Evolutionary conservation across 1,140 invertebrate species (phyloP).

Genomic region (Hydropsyche tenuis): DNA sequence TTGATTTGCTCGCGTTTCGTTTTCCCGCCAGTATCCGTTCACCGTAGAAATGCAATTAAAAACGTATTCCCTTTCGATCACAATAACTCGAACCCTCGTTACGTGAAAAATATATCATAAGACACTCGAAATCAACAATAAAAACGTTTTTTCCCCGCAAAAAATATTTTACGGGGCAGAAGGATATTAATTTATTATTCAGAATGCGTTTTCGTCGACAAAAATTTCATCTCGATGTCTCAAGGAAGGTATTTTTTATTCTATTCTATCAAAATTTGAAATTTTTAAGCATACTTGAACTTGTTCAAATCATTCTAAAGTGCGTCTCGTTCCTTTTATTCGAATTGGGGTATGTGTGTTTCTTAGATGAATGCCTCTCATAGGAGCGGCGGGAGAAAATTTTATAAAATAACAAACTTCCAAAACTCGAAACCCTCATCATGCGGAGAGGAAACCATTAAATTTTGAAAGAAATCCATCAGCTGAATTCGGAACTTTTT

Average conservation of each 20-base stretch:
- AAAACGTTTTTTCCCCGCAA: too few species aligned
- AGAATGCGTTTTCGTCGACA: too few species aligned
- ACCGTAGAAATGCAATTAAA: conserved; percentile 23
- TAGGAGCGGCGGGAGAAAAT: background rate
- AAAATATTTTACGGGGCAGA: too few species aligned
- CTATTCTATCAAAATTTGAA: too few species aligned
- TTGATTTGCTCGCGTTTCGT: conserved; percentile 15
- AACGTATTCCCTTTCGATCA: conserved; percentile 9
- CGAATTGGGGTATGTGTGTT: too few species aligned
- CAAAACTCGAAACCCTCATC: background rate
- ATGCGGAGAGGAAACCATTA: background rate
- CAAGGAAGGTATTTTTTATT: too few species aligned
- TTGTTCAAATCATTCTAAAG: too few species aligned
- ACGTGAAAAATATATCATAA: conserved; percentile 4
- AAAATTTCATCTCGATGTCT: too few species aligned
- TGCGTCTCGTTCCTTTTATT: too few species aligned
- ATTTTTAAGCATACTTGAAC: too few species aligned
- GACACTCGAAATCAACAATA: background rate
- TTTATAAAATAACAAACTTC: background rate
- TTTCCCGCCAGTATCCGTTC: background rate
- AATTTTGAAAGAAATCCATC: conserved; percentile 5
- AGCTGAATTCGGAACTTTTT: background rate
- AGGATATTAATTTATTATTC: too few species aligned
- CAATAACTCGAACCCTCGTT: conserved; percentile 22
- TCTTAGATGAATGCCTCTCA: too few species aligned